Percentiles rank a stretch among this genome's conserved stretches.
These are phyloP conservation scores for Scaptomyza caliginosa DNA, from an alignment of 2,888 invertebrate genomes.

Conservation along the genomic window DNA sequence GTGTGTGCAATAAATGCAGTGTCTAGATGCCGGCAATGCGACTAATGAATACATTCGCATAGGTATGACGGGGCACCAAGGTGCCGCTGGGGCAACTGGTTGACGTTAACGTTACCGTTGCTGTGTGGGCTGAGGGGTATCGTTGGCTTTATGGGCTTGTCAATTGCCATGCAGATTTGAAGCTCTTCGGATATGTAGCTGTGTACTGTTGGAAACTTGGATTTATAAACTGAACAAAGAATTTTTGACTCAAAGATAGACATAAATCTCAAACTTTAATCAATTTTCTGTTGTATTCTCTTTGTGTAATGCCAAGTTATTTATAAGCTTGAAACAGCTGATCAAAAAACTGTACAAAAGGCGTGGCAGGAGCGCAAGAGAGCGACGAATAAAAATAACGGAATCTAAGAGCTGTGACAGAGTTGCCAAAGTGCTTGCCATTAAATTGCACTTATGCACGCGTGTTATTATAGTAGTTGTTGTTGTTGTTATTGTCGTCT, in stretches of 20 bases:
- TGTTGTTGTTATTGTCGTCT: constrained; percentile 28
- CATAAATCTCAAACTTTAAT: neutral
- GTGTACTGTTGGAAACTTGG: neutral
- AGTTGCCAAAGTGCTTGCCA: constrained; percentile 51
- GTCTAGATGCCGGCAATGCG: constrained; percentile 59
- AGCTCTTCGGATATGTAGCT: constrained; percentile 10
- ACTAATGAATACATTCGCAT: constrained; percentile 71
- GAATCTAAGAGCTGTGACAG: constrained; percentile 38
- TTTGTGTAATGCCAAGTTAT: constrained; percentile 1
- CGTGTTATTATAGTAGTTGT: constrained; percentile 19
- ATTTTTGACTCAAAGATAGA: neutral
- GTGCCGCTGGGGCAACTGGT: constrained; percentile 18
- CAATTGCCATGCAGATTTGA: constrained; percentile 42
- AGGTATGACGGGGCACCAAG: constrained; percentile 39
- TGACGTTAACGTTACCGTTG: neutral
- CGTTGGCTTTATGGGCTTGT: constrained; percentile 44
- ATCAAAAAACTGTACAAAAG: constrained; percentile 23
- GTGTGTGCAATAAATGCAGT: constrained; percentile 38
- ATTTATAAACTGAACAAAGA: too few species aligned
- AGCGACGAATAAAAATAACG: neutral
- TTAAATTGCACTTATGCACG: constrained; percentile 48
- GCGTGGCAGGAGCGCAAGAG: constrained; percentile 6
- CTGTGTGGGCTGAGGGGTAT: constrained; percentile 43
- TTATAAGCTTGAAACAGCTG: constrained; percentile 39
- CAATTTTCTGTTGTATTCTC: neutral